These are phyloP conservation scores for Coelopa pilipes DNA, from an alignment of 2,888 invertebrate species.

Conservation along the genomic window DNA sequence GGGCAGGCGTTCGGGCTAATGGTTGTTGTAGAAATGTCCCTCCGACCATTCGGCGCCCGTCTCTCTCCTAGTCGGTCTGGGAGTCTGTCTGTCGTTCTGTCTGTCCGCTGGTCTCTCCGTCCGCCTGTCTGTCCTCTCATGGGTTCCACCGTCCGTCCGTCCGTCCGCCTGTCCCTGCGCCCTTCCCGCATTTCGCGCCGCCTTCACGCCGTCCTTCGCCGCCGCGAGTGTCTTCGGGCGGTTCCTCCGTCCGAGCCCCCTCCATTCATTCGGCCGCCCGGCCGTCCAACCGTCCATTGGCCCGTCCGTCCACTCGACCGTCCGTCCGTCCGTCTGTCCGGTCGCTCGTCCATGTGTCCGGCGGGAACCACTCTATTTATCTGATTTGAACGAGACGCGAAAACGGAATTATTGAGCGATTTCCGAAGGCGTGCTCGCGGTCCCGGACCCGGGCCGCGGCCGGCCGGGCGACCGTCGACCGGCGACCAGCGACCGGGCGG, in stretches of 20 bases:
- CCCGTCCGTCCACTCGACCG: background rate
- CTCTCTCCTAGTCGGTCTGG: too few relatives aligned
- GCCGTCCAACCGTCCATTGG: background rate
- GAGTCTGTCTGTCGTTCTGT: too few relatives aligned
- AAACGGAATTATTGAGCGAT: constrained; percentile 36
- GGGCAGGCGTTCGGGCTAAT: background rate
- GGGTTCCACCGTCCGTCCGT: too few relatives aligned
- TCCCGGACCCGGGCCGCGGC: background rate
- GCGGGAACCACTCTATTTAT: constrained; percentile 34
- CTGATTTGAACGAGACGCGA: constrained; percentile 35
- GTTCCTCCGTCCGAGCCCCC: background rate
- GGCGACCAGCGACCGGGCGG: background rate
- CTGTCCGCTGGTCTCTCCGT: too few relatives aligned
- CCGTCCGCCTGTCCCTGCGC: too few relatives aligned
- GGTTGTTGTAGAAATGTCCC: constrained; percentile 1
- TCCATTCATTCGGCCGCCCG: background rate
- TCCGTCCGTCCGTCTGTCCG: constrained; percentile 19
- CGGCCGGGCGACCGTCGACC: background rate
- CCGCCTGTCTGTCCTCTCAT: too few relatives aligned
- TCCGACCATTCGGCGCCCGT: too few relatives aligned
- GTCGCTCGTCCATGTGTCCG: constrained; percentile 16
- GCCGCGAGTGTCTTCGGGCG: background rate
- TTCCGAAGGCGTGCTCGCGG: constrained; percentile 14
- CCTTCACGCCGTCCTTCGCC: background rate
- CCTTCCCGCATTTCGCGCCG: background rate